Evolutionary conservation across 1,140 invertebrate genomes (phyloP).

Genomic region (Cardiocondyla obscurior): DNA sequence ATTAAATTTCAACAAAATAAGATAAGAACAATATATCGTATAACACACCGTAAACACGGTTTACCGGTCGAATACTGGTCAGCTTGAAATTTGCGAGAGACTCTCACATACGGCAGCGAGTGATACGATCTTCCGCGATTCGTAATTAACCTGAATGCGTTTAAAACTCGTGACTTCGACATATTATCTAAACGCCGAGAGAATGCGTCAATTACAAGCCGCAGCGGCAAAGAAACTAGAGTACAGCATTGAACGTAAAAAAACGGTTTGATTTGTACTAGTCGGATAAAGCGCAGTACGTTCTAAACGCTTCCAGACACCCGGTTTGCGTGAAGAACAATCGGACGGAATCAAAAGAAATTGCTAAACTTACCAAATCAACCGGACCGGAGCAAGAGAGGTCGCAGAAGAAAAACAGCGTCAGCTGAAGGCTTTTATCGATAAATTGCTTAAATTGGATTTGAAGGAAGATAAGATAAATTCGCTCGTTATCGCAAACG

Average conservation of each 20-base stretch:
- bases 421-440: background rate
- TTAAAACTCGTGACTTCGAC: background rate
- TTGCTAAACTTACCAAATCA: background rate
- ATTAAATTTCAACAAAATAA: background rate
- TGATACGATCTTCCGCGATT: background rate
- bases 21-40: background rate
- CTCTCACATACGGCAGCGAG: background rate
- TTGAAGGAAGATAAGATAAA: slow-evolving; percentile 6
- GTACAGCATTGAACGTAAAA: background rate
- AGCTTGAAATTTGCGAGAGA: background rate
- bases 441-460: too few species aligned
- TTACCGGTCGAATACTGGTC: background rate
- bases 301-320: background rate
- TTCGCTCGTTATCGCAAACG: background rate
- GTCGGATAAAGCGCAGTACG: background rate
- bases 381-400: background rate
- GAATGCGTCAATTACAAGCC: background rate
- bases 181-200: background rate
- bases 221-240: background rate
- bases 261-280: background rate
- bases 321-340: too few species aligned
- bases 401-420: background rate
- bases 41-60: slow-evolving; percentile 11
- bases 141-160: background rate
- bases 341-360: too few species aligned